Evolutionary conservation across 2,797 vertebrate genomes (phyloP), one percentile per base, ranked within the genome.

Genomic region (Ispidina picta): DNA sequence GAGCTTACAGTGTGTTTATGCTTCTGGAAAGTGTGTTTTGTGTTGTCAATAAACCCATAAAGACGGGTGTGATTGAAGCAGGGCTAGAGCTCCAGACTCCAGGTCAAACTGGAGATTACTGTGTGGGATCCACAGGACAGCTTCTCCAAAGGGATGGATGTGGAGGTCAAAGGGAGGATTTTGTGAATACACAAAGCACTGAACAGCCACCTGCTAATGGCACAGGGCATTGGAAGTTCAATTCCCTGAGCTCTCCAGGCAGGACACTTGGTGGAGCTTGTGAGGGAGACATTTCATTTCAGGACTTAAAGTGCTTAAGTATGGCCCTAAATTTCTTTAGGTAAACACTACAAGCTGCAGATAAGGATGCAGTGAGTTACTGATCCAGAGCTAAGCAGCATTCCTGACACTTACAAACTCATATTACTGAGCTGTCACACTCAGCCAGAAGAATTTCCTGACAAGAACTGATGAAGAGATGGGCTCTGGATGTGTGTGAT

Each of bases 281-380:
- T 51, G 55, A 64, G 5, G n/a, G 18, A 86, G 26, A n/a, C 54
- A 55, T 22, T 55, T 31, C 54, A 55, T 22, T 55, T 31, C 13
- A 55, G 20, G 31, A 31, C n/a, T 55, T 55, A 20, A 52, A 54
- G 52, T 31, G n/a, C 18, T 31, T 55, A 55, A 55, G n/a, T 22
- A 31, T 12, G 21, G 54, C 20, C 18, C 22, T 22, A 8, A 19
- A 22, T 8, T 19, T n/a, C 52, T 55, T 55, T 28, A 54, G 20
- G 17, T 44, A 20, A 86, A 52, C 4, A 19, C 41, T 46, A 19
- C 37, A 41, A 62, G 22, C 14, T 71, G n/a, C n/a, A 63, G 33
- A n/a, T 9, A 52, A 46, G 44, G 39, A 83, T 1, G 4, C 37
- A 46, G 19, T 0, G 0, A 33, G 28, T 43, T 60, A 58, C 10